Percentiles rank a stretch among this genome's conserved stretches.
Evolutionary conservation across 2,797 vertebrate genomes (phyloP).

Genomic region (Sparus aurata): DNA sequence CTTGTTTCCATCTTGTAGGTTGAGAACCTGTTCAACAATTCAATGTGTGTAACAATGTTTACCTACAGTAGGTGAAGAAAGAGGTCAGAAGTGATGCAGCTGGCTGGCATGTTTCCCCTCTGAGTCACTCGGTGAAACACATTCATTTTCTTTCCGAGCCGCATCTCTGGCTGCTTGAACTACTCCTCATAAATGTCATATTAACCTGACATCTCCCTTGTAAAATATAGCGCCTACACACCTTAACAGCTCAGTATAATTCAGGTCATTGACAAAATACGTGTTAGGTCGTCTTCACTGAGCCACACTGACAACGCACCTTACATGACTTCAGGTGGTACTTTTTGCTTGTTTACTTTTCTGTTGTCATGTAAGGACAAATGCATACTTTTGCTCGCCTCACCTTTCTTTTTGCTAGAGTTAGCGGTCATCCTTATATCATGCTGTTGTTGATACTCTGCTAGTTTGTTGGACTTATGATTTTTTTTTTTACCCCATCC

Average conservation of each 20-base stretch:
- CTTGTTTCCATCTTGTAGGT: too few species aligned
- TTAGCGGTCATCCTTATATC: not conserved
- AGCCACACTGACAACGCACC: not conserved
- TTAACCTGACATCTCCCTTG: slow-evolving; percentile 28
- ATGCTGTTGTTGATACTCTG: not conserved
- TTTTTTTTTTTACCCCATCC: not conserved
- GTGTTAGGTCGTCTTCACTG: not conserved
- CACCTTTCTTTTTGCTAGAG: not conserved
- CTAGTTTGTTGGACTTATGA: not conserved
- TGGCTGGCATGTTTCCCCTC: slow-evolving; percentile 23
- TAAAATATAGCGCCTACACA: slow-evolving; percentile 9
- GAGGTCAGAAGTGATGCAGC: slow-evolving; percentile 16
- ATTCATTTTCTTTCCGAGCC: not conserved
- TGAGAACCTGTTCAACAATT: not conserved
- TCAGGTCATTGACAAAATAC: slow-evolving; percentile 13
- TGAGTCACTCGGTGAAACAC: slow-evolving; percentile 32
- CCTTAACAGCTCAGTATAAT: slow-evolving; percentile 16
- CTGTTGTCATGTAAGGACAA: not conserved
- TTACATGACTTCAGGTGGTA: not conserved
- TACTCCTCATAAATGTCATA: slow-evolving; percentile 43
- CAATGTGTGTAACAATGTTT: slow-evolving; percentile 20
- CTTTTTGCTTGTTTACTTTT: not conserved
- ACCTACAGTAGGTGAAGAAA: slow-evolving; percentile 8
- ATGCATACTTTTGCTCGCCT: not conserved
- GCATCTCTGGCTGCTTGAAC: not conserved